Conservation (phyloP, 1,140 invertebrate species). For the Spodoptera frugiperda region DNA sequence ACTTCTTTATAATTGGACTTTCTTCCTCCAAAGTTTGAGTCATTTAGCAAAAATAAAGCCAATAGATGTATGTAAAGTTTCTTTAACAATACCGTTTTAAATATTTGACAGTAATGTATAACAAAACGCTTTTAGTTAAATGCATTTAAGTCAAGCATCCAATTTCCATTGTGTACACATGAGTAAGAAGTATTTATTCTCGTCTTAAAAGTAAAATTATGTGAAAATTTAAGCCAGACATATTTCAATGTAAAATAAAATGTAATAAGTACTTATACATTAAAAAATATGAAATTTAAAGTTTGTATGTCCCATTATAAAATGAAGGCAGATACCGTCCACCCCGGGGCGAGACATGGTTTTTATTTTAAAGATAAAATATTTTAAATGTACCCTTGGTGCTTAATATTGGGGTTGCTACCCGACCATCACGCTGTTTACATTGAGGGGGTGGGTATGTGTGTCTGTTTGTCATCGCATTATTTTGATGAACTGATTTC, state of each 20-base stretch:
- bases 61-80: no score
- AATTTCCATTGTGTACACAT: neutral
- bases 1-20: no score
- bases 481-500: constrained; percentile 26
- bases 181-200: neutral
- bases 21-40: no score
- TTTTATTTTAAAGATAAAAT: constrained; percentile 63
- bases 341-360: constrained; percentile 55
- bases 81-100: no score
- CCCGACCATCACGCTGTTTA: constrained; percentile 23
- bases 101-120: no score
- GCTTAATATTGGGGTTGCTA: constrained; percentile 1
- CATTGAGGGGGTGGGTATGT: constrained; percentile 4
- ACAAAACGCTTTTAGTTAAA: no score
- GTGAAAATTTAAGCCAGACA: neutral
- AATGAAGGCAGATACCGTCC: constrained; percentile 15
- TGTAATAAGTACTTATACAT: no score
- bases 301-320: constrained; percentile 4
- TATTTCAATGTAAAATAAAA: constrained; percentile 1
- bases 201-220: neutral
- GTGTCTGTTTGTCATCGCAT: constrained; percentile 33
- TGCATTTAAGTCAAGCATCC: neutral
- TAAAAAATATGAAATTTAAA: constrained; percentile 1
- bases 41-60: no score
- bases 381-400: constrained; percentile 41